These are phyloP conservation scores for Laodelphax striatellus DNA, from an alignment of 1,140 invertebrate genomes.

Conservation along the genomic window DNA sequence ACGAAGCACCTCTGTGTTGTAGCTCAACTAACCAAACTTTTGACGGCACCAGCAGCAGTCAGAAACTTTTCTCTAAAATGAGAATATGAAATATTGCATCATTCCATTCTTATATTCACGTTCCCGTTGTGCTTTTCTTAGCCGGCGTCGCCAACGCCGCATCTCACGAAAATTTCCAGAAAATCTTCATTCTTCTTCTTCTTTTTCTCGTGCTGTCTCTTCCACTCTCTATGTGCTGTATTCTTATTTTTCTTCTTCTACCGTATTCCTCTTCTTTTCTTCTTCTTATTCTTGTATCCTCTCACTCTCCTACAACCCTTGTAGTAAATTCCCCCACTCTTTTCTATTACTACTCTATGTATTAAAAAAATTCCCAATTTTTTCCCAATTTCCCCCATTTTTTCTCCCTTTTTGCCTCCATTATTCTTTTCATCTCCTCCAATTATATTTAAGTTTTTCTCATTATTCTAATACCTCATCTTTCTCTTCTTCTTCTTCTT, in stretches of 20 bases:
- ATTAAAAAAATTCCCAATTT: too few species aligned
- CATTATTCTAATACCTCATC: not conserved
- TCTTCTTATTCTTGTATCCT: not conserved
- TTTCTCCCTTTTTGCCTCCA: too few species aligned
- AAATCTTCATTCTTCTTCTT: not conserved
- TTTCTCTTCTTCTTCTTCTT: not conserved
- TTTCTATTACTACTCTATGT: too few species aligned
- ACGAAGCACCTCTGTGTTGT: conserved; percentile 1
- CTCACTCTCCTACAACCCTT: not conserved
- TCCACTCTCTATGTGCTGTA: too few species aligned
- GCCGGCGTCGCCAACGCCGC: not conserved
- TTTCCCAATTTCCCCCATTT: too few species aligned
- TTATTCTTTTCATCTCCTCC: too few species aligned
- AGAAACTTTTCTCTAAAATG: conserved; percentile 1
- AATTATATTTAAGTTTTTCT: too few species aligned
- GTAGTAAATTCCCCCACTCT: too few species aligned
- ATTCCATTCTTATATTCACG: not conserved
- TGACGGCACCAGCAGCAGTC: not conserved
- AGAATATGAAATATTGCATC: not conserved
- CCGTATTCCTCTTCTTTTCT: not conserved
- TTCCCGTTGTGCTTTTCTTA: not conserved
- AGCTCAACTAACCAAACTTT: not conserved
- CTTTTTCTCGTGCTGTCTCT: too few species aligned
- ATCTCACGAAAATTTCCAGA: too few species aligned
- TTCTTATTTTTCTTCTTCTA: not conserved